Conservation (phyloP, 1,140 invertebrate species). For the Penaeus vannamei region DNA sequence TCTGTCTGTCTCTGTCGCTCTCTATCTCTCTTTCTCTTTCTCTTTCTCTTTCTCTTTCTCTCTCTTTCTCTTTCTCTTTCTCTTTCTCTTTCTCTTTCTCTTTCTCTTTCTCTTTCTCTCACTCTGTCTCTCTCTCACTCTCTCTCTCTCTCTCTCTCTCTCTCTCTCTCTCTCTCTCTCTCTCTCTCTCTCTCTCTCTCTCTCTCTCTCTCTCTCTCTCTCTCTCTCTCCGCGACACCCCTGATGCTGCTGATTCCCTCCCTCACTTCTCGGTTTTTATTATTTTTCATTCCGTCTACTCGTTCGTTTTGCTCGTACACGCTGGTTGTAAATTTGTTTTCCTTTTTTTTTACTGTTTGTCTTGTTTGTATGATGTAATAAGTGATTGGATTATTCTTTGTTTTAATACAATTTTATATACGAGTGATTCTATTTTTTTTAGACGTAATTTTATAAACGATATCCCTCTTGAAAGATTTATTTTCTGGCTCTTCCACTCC, state of each 20-base stretch:
- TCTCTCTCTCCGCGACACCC: too few relatives aligned
- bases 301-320: background rate
- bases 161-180: background rate
- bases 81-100: conserved; percentile 20
- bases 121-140: background rate
- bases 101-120: background rate
- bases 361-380: background rate
- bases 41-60: conserved; percentile 30
- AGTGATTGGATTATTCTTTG: too few relatives aligned
- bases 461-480: too few relatives aligned
- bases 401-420: too few relatives aligned
- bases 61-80: conserved; percentile 32
- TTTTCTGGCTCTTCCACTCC: too few relatives aligned
- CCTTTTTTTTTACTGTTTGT: background rate
- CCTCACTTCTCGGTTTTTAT: background rate
- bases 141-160: background rate
- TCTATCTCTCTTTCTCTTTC: conserved; percentile 11
- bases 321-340: background rate
- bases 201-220: background rate
- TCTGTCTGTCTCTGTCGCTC: background rate
- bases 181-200: background rate
- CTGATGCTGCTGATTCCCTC: background rate
- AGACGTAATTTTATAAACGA: too few relatives aligned
- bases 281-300: background rate
- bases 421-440: too few relatives aligned